Evolutionary conservation across 1,140 invertebrate genomes (phyloP).

Genomic region (Lucilia cuprina): DNA sequence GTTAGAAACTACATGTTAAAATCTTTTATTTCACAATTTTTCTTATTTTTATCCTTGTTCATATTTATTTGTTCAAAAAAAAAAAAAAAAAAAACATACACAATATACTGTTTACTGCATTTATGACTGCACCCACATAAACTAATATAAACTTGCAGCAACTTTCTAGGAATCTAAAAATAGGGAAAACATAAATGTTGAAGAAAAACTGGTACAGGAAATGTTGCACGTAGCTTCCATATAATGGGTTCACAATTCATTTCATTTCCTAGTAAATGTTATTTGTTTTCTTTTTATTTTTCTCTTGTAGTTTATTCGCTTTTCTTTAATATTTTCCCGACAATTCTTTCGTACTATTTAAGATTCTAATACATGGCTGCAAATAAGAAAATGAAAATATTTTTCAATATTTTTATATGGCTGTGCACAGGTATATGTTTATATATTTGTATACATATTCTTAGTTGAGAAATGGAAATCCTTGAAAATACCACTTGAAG

Average conservation of each 20-base stretch:
- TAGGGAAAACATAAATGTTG: background rate
- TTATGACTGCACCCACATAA: background rate
- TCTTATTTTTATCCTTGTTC: background rate
- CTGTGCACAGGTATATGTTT: too few relatives aligned
- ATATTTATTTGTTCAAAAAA: background rate
- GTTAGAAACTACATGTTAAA: background rate
- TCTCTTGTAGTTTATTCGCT: background rate
- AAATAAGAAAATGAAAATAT: background rate
- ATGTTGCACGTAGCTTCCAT: slow-evolving; percentile 2
- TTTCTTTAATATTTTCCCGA: background rate
- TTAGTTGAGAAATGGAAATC: slow-evolving; percentile 51
- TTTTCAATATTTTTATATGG: background rate
- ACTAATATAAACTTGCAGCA: background rate
- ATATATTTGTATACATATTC: background rate
- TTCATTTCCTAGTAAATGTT: background rate
- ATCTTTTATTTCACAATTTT: background rate
- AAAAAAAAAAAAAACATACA: background rate
- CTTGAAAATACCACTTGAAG: slow-evolving; percentile 59
- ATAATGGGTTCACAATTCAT: slow-evolving; percentile 15
- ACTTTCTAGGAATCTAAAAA: background rate
- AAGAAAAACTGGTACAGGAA: background rate
- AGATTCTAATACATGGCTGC: background rate
- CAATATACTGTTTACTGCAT: background rate
- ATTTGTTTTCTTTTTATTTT: background rate
- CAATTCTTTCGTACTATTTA: background rate